Base-by-base conservation (phyloP, 2,113 vertebrate species). In the Neofelis nebulosa region DNA sequence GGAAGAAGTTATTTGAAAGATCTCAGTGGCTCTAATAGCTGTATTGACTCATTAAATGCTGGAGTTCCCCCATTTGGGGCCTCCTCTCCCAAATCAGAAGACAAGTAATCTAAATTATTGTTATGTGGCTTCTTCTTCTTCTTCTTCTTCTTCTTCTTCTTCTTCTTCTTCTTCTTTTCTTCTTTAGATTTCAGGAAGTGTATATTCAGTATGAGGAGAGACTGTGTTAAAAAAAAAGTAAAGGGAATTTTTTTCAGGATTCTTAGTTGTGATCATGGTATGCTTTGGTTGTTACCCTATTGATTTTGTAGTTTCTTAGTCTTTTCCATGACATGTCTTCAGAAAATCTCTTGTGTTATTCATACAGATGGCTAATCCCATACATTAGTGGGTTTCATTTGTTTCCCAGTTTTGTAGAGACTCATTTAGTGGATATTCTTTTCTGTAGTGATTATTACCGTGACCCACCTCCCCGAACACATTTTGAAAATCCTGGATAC, bases 51-150 rank as follows among this genome's bases (percentile, higher is more conserved):
- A 23, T 55, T 25, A 85, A 31, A 41, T 79, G 25, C 36, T 4
- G 0, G 25, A 16, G 55, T 8, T 8, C 7, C 33, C 3, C 7
- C 27, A 10, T 2, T 52, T 14, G 0, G 7, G 2, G n/a, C n/a
- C 19, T 25, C 52, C 23, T 68, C 16, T 82, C 36, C 3, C 2
- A 12, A 11, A 15, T 65, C 61, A 48, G 7, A 52, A 69, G 25
- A 23, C 57, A 45, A 71, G 3, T 23, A 12, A 50, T 66, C 23
- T 45, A 45, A 11, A 21, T 19, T 61, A n/a, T 52, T 4, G 16
- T 52, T 69, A 2, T 7, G 0, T 8, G 33, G 13, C 0, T 25
- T 23, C 57, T 61, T 6, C 16, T 61, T 61, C 23, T 23, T 61
- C 23, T 57, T 21, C 21, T 19, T 19, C 23, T 61, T 61, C 45